Evolutionary conservation across 2,113 vertebrate species (phyloP).

Genomic region (Aspidoscelis tigris): DNA sequence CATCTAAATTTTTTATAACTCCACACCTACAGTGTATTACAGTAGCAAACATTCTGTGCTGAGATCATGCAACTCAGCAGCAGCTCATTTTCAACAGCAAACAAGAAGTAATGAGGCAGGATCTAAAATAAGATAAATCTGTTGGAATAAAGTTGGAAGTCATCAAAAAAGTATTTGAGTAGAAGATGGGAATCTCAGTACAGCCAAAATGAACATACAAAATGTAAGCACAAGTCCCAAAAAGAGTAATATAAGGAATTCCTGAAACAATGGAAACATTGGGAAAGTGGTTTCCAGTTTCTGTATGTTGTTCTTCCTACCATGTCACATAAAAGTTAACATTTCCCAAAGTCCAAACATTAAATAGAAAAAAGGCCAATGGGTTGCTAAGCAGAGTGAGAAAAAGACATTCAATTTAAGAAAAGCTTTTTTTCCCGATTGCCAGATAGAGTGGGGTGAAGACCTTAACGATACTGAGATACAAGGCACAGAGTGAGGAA

Average conservation of each 20-base stretch:
- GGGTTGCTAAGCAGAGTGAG: too few species aligned
- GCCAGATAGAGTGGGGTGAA: too few species aligned
- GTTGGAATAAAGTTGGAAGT: slow-evolving; percentile 6
- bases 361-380: too few species aligned
- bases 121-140: slow-evolving; percentile 15
- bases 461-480: too few species aligned
- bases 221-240: background rate
- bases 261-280: background rate
- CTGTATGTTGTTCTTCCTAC: too few species aligned
- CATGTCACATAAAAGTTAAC: too few species aligned
- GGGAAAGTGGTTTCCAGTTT: too few species aligned
- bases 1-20: slow-evolving; percentile 6
- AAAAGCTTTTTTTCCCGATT: too few species aligned
- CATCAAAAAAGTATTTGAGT: slow-evolving; percentile 10
- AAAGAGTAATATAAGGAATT: background rate
- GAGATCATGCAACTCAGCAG: background rate
- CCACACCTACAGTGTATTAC: slow-evolving; percentile 1
- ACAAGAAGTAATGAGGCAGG: slow-evolving; percentile 25
- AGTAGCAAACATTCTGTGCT: slow-evolving; percentile 10
- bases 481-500: too few species aligned
- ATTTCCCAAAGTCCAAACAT: too few species aligned
- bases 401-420: too few species aligned
- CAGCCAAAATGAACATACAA: background rate
- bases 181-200: background rate
- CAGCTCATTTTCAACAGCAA: slow-evolving; percentile 21